Evolutionary conservation across 2,113 vertebrate genomes (phyloP), one percentile per base, ranked within the genome.

Genomic region (Aviceda subcristata): DNA sequence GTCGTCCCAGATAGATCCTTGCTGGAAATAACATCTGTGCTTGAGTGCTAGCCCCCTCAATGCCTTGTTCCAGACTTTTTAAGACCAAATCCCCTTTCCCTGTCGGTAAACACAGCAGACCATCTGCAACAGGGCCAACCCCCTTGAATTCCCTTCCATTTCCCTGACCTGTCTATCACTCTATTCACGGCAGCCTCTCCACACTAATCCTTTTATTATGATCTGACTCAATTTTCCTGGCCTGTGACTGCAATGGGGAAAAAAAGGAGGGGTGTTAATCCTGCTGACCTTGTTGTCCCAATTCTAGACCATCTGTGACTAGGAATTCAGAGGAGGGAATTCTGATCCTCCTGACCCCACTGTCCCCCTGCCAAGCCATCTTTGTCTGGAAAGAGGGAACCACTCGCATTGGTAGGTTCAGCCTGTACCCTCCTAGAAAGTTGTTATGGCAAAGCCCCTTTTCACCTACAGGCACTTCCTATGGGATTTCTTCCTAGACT

Each of bases 121-220:
- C 77, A 80, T 80, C 92, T 92, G 73, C 83, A 89, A 87, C 26
- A 84, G 50, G 67, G 67, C 60, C 85, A 96, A 4, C 79, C 48
- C 71, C 69, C 62, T 66, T 63, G 75, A 94, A 88, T 88, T 88
- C 55, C 46, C 51, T 79, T 85, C 88, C 87, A 82, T 92, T 67
- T 92, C 64, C 72, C 95, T 97, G 88, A 95, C 91, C 86, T 94
- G 81, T 80, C 92, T 66, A 73, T 93, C 93, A 90, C 85, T 88
- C 85, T 73, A 32, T 73, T 90, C 87, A 92, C 0, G 2, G 78
- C 63, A 91, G 51, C 72, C 68, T 94, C 21, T 85, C 71, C 73
- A 94, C 92, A 72, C 48, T 97, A 92, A 96, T 96, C 90, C 92
- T 97, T 96, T 96, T 97, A 95, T 97, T 95, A 88, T 91, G 89